phyloP scores from a whole-genome alignment of 1,140 invertebrate genomes.

The Ips typographus region DNA sequence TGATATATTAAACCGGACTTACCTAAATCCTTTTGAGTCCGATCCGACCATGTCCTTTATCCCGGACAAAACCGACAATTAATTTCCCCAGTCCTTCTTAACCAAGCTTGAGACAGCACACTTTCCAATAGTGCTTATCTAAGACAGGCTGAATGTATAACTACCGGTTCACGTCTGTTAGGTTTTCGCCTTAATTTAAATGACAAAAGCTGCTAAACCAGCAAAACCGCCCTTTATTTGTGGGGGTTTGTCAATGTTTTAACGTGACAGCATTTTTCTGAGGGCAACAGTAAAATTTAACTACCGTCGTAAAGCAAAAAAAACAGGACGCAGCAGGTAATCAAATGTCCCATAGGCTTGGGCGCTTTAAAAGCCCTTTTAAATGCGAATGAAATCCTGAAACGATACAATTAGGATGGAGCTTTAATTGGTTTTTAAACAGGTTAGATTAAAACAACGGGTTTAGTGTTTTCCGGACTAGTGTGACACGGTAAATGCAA shows the following conservation, averaged over 20 bases:
- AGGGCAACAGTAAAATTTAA: too few relatives aligned
- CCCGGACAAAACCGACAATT: conserved; percentile 8
- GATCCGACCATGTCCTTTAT: too few relatives aligned
- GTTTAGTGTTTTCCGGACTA: too few relatives aligned
- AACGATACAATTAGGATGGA: background rate
- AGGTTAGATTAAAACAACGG: background rate
- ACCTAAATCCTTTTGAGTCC: too few relatives aligned
- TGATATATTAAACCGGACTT: too few relatives aligned
- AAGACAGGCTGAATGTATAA: conserved; percentile 19
- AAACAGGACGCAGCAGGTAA: background rate
- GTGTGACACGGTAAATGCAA: too few relatives aligned
- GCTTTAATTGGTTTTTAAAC: background rate
- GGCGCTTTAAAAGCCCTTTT: background rate
- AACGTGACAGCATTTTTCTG: too few relatives aligned
- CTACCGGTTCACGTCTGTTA: conserved; percentile 17
- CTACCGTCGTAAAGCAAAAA: too few relatives aligned
- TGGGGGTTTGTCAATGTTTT: background rate
- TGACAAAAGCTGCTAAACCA: conserved; percentile 8
- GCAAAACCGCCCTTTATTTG: conserved; percentile 11
- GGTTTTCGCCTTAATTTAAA: conserved; percentile 18
- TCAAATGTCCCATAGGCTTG: conserved; percentile 1
- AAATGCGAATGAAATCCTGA: background rate
- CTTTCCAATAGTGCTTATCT: conserved; percentile 18
- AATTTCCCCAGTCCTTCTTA: conserved; percentile 10
- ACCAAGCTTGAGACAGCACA: background rate